Evolutionary conservation across 2,797 vertebrate genomes (phyloP).

Genomic region (Eremophila alpestris): DNA sequence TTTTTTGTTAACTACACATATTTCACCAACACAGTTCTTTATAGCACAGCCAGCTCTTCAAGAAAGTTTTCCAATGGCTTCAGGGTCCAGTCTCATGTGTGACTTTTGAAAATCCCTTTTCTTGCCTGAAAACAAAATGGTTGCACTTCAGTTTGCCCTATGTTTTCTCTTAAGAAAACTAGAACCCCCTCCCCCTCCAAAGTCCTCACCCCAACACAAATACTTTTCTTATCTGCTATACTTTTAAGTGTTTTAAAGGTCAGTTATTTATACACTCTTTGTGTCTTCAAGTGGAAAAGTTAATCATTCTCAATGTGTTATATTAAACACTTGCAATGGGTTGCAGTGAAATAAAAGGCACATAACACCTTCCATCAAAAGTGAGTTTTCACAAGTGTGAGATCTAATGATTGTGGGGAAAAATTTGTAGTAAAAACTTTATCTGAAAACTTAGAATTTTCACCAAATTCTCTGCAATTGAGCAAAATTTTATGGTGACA

Average conservation of each 20-base stretch:
- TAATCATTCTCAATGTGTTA: neutral
- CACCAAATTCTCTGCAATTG: neutral
- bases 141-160: neutral
- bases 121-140: slow-evolving; percentile 81
- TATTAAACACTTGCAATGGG: neutral
- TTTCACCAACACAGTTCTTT: slow-evolving; percentile 87
- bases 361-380: neutral
- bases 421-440: neutral
- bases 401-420: neutral
- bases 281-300: neutral
- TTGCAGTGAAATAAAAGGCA: neutral
- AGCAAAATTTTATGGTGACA: neutral
- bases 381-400: neutral
- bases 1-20: neutral
- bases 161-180: neutral
- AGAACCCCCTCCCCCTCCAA: rapidly evolving
- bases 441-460: neutral
- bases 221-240: neutral
- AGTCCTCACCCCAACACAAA: neutral
- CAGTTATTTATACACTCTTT: neutral
- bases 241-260: neutral
- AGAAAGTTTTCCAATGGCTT: slow-evolving; percentile 83
- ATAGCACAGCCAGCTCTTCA: slow-evolving; percentile 81
- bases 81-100: slow-evolving; percentile 88
- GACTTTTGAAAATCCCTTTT: slow-evolving; percentile 90